These are phyloP conservation scores for Tipula lateralis DNA, from an alignment of 2,888 invertebrate species.

Conservation along the genomic window DNA sequence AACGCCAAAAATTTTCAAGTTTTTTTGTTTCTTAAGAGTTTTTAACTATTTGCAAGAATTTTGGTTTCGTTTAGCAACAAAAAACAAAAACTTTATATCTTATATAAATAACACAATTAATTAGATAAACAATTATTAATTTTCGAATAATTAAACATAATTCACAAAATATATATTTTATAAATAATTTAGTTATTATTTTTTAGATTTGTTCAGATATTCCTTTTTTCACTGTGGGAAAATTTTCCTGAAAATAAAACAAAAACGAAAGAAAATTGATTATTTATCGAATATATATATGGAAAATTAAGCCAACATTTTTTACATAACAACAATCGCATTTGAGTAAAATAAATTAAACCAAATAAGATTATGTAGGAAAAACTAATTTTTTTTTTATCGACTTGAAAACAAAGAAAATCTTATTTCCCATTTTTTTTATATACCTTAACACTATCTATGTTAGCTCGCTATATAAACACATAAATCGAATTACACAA, in stretches of 20 bases:
- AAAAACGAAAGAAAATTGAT: conserved; percentile 1
- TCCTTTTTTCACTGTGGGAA: background rate
- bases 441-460: background rate
- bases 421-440: background rate
- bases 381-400: background rate
- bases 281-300: background rate
- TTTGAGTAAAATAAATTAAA: background rate
- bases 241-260: background rate
- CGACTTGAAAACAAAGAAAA: background rate
- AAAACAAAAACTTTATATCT: background rate
- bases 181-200: background rate
- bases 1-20: background rate
- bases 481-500: background rate
- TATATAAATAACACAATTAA: background rate
- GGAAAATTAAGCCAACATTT: background rate
- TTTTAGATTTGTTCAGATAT: background rate
- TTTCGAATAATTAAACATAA: background rate
- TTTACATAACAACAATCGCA: background rate
- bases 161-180: background rate
- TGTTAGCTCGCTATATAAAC: background rate
- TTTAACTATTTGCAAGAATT: background rate
- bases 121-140: background rate
- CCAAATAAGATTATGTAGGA: background rate
- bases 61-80: background rate
- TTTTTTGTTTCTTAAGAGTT: background rate